phyloP scores from a whole-genome alignment of 1,140 invertebrate species.

The Sycophaga agraensis region DNA sequence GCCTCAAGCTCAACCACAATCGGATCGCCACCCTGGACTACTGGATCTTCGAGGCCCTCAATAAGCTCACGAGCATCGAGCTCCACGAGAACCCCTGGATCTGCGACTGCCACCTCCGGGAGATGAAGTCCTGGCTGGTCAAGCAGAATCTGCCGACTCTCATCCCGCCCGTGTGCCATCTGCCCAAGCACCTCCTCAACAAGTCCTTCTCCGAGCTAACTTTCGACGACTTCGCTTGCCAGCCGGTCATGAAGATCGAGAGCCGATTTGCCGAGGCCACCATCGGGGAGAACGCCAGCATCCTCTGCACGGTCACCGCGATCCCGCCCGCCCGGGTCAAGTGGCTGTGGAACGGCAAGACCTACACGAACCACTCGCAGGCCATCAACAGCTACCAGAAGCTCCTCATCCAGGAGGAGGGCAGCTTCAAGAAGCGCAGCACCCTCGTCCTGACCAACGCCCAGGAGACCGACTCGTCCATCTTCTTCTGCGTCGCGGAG shows the following conservation, averaged over 20 bases:
- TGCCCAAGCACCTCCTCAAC: conserved; percentile 68
- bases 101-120: conserved; percentile 82
- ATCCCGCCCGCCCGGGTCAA: conserved; percentile 79
- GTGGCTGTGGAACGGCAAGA: conserved; percentile 85
- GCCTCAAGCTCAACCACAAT: conserved; percentile 81
- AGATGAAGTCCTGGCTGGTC: conserved; percentile 81
- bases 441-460: conserved; percentile 82
- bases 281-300: conserved; percentile 81
- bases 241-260: conserved; percentile 76
- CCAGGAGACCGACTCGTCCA: conserved; percentile 82
- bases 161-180: conserved; percentile 73
- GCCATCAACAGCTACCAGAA: conserved; percentile 79
- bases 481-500: conserved; percentile 88
- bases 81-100: conserved; percentile 90
- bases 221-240: conserved; percentile 84
- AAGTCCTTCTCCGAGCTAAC: conserved; percentile 73
- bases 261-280: conserved; percentile 75
- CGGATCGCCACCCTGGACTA: conserved; percentile 70
- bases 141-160: conserved; percentile 80
- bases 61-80: conserved; percentile 78
- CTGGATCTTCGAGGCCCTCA: conserved; percentile 71
- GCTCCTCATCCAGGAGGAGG: conserved; percentile 77
- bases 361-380: conserved; percentile 78
- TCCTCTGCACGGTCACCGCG: conserved; percentile 77
- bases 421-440: conserved; percentile 70